A percentile compares a stretch with the other conserved stretches of the same genome.
These are phyloP conservation scores for Drosophila erecta DNA, from an alignment of 1,140 invertebrate genomes.

Conservation along the genomic window DNA sequence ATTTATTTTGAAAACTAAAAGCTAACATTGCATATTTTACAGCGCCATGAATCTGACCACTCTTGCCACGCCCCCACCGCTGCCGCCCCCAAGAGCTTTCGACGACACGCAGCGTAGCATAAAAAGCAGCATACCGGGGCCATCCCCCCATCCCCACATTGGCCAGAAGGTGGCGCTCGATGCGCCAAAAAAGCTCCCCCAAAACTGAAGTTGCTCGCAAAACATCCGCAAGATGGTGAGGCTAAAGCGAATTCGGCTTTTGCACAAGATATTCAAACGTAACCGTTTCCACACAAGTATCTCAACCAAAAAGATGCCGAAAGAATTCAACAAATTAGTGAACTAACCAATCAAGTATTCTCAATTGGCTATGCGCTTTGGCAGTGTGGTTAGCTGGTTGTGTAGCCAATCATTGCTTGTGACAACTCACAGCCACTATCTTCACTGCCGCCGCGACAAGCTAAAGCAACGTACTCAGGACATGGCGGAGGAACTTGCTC, in stretches of 20 bases:
- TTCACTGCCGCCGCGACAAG: conserved; percentile 93
- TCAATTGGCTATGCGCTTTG: conserved; percentile 88
- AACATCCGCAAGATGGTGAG: conserved; percentile 36
- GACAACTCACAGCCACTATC: conserved; percentile 95
- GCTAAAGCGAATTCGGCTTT: background rate
- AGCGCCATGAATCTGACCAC: conserved; percentile 31
- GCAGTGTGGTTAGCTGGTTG: conserved; percentile 99
- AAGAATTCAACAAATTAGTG: conserved; percentile 24
- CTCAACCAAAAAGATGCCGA: conserved; percentile 7
- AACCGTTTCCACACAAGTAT: background rate
- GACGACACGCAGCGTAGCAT: conserved; percentile 61
- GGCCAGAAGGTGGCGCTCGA: conserved; percentile 45
- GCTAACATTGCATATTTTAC: conserved; percentile 69
- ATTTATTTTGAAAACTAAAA: conserved; percentile 11
- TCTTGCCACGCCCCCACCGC: background rate
- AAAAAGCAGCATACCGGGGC: conserved; percentile 58
- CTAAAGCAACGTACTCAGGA: conserved; percentile 56
- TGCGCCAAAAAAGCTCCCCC: conserved; percentile 20
- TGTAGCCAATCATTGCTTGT: conserved; percentile 85
- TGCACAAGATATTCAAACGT: conserved; percentile 7
- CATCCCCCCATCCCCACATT: conserved; percentile 18
- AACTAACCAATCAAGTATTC: conserved; percentile 22
- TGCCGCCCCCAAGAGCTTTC: conserved; percentile 20
- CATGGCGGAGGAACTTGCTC: background rate
- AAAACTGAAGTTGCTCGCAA: conserved; percentile 8